These are phyloP conservation scores for Meteorus cinctellus DNA, from an alignment of 2,888 invertebrate genomes.

Conservation along the genomic window DNA sequence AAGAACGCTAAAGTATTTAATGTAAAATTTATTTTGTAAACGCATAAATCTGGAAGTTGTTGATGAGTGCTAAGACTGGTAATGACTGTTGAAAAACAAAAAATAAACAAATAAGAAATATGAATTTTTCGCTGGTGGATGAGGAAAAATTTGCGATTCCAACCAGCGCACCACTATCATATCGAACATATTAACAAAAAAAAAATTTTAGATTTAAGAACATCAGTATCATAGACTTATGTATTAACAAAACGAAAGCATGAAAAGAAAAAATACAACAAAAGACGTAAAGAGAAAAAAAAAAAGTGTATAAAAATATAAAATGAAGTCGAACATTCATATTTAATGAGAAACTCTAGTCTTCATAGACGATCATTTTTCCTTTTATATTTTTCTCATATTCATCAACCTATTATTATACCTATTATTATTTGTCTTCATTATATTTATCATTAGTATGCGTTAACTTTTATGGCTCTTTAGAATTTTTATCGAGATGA, in stretches of 20 bases:
- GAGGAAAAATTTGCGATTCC: neutral
- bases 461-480: neutral
- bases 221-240: slow-evolving; percentile 54
- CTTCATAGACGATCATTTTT: slow-evolving; percentile 10
- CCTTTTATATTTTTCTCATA: slow-evolving; percentile 1
- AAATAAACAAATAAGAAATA: neutral
- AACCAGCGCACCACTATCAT: slow-evolving; percentile 50
- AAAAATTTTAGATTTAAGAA: slow-evolving; percentile 47
- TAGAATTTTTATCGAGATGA: slow-evolving; percentile 16
- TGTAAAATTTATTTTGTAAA: slow-evolving; percentile 25
- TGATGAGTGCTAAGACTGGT: slow-evolving; percentile 4
- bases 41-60: neutral
- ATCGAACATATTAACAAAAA: slow-evolving; percentile 53
- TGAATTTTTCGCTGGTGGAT: slow-evolving; percentile 1
- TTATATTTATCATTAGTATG: slow-evolving; percentile 16
- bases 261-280: slow-evolving; percentile 29
- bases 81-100: neutral
- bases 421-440: slow-evolving; percentile 8
- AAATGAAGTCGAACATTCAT: neutral
- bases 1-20: slow-evolving; percentile 8
- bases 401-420: slow-evolving; percentile 6
- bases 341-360: slow-evolving; percentile 14
- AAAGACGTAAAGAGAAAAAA: slow-evolving; percentile 31
- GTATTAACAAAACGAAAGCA: slow-evolving; percentile 37
- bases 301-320: slow-evolving; percentile 24